A percentile compares a stretch with the other conserved stretches of the same genome.
Evolutionary conservation across 2,888 invertebrate species (phyloP).

Genomic region (Eremobia ochroleuca): DNA sequence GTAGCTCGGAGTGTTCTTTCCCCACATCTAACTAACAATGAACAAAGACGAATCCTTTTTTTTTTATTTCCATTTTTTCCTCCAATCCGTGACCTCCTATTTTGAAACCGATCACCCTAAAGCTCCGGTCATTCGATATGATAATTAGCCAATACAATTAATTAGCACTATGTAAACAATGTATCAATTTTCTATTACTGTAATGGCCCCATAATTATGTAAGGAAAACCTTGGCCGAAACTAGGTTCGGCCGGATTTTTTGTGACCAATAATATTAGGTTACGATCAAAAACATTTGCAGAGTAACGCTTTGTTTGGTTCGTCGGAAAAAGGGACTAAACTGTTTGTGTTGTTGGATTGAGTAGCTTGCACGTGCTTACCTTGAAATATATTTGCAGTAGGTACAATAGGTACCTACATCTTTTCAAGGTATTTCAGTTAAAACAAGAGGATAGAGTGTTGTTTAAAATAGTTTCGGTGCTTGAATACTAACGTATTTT

Average conservation of each 20-base stretch:
- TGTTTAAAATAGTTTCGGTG: neutral
- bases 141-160: conserved; percentile 57
- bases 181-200: conserved; percentile 63
- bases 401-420: neutral
- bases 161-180: conserved; percentile 52
- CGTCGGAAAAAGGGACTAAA: conserved; percentile 6
- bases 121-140: conserved; percentile 36
- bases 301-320: conserved; percentile 15
- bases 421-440: neutral
- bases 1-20: neutral
- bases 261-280: conserved; percentile 44
- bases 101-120: conserved; percentile 18
- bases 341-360: conserved; percentile 3
- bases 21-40: neutral
- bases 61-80: neutral
- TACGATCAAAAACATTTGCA: conserved; percentile 44
- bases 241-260: conserved; percentile 52
- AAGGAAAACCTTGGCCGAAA: conserved; percentile 51
- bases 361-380: neutral
- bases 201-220: conserved; percentile 63
- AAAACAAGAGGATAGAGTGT: neutral
- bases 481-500: neutral
- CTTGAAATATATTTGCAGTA: neutral
- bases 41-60: neutral
- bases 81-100: conserved; percentile 5